These are phyloP conservation scores for Zaprionus camerounensis DNA, from an alignment of 1,140 invertebrate genomes.

Conservation along the genomic window DNA sequence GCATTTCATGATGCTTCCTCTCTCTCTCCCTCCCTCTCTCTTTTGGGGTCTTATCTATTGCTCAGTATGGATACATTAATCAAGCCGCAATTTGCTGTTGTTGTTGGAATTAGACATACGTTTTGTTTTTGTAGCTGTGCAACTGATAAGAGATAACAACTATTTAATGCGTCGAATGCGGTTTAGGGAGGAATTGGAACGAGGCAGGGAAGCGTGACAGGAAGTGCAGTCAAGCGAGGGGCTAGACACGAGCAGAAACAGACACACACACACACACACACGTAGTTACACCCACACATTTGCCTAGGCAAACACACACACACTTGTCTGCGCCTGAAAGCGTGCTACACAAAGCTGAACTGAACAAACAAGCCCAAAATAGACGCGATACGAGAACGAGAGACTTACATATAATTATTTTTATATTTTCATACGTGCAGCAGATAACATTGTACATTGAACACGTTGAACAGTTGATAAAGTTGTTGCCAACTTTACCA, in stretches of 20 bases:
- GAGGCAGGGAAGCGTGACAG: background rate
- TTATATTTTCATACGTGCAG: constrained; percentile 28
- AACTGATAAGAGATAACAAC: constrained; percentile 49
- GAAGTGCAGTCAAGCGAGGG: constrained; percentile 32
- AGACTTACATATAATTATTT: constrained; percentile 30
- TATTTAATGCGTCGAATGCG: constrained; percentile 40
- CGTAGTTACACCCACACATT: background rate
- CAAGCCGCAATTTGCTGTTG: constrained; percentile 36
- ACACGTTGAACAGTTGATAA: constrained; percentile 8
- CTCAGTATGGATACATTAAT: constrained; percentile 30
- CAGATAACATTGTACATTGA: constrained; percentile 31
- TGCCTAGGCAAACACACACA: background rate
- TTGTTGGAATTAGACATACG: constrained; percentile 21
- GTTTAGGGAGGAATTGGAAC: background rate
- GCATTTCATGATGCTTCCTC: constrained; percentile 12
- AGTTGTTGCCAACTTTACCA: constrained; percentile 8
- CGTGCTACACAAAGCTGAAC: constrained; percentile 16
- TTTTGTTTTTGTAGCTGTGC: constrained; percentile 2
- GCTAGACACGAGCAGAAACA: background rate
- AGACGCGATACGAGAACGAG: constrained; percentile 20
- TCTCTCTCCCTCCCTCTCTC: background rate
- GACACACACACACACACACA: background rate
- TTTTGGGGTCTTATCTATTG: background rate
- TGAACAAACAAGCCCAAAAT: constrained; percentile 27
- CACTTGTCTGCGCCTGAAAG: constrained; percentile 12